Evolutionary conservation across 2,797 vertebrate species (phyloP).

Genomic region (Chanos chanos): DNA sequence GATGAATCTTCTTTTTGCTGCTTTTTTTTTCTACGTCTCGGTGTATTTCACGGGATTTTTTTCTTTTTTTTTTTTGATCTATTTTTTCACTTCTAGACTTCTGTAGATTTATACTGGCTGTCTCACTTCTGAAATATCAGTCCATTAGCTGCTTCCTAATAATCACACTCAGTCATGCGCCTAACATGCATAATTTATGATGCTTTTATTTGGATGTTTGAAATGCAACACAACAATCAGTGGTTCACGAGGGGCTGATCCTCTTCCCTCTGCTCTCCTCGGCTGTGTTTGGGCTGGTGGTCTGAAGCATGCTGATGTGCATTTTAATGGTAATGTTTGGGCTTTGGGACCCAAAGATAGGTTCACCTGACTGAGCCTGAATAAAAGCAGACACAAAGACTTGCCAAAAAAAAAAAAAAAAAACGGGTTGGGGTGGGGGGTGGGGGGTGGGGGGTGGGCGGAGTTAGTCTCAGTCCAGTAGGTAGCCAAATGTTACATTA

Average conservation of each 20-base stretch:
- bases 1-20: slow-evolving; percentile 2
- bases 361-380: slow-evolving; percentile 45
- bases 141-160: slow-evolving; percentile 35
- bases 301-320: slow-evolving; percentile 22
- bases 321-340: slow-evolving; percentile 47
- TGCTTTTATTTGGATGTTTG: slow-evolving; percentile 35
- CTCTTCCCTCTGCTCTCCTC: slow-evolving; percentile 12
- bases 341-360: slow-evolving; percentile 43
- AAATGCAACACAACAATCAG: slow-evolving; percentile 23
- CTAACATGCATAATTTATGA: slow-evolving; percentile 41
- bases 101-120: slow-evolving; percentile 14
- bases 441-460: too few relatives aligned
- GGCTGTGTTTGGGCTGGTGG: slow-evolving; percentile 26
- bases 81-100: neutral
- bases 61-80: neutral
- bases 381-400: slow-evolving; percentile 47
- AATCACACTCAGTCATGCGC: slow-evolving; percentile 30
- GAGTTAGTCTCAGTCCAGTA: slow-evolving; percentile 38
- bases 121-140: slow-evolving; percentile 23
- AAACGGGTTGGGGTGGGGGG: too few relatives aligned
- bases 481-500: slow-evolving; percentile 39
- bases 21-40: too few relatives aligned
- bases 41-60: neutral
- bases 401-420: slow-evolving; percentile 14
- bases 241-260: slow-evolving; percentile 24